Conservation (phyloP, 1,140 invertebrate species). For the Sycophaga agraensis region DNA sequence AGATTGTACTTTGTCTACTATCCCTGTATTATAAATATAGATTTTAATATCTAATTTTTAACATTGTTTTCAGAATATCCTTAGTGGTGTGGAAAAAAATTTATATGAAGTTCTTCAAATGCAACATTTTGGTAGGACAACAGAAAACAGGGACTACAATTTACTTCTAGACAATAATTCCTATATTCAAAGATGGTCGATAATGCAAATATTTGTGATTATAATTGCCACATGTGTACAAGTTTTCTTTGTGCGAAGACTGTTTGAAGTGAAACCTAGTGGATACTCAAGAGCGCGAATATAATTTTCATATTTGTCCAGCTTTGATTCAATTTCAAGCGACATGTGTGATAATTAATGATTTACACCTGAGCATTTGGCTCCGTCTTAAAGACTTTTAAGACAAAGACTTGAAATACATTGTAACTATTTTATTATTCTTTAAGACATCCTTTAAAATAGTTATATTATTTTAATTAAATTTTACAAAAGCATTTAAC, state of each 20-base stretch:
- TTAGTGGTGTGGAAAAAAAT: slow-evolving; percentile 77
- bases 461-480: slow-evolving; percentile 19
- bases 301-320: slow-evolving; percentile 38
- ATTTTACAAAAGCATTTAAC: background rate
- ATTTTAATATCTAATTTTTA: slow-evolving; percentile 15
- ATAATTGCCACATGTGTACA: slow-evolving; percentile 73
- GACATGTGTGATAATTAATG: background rate
- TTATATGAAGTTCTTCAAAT: slow-evolving; percentile 84
- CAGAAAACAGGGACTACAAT: slow-evolving; percentile 80
- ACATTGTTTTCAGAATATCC: slow-evolving; percentile 63
- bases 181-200: slow-evolving; percentile 85
- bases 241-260: slow-evolving; percentile 85
- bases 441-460: too few species aligned
- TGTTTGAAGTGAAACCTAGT: slow-evolving; percentile 78
- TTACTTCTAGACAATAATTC: slow-evolving; percentile 79
- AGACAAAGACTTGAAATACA: background rate
- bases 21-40: background rate
- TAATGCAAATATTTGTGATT: slow-evolving; percentile 83
- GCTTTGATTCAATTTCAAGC: background rate
- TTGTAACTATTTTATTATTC: too few species aligned
- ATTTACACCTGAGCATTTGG: background rate
- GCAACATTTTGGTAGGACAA: slow-evolving; percentile 75
- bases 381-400: background rate
- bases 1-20: slow-evolving; percentile 43
- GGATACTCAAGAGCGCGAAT: slow-evolving; percentile 64